Base-by-base conservation (phyloP, 1,140 invertebrate species). In the Drosophila seguyi region DNA sequence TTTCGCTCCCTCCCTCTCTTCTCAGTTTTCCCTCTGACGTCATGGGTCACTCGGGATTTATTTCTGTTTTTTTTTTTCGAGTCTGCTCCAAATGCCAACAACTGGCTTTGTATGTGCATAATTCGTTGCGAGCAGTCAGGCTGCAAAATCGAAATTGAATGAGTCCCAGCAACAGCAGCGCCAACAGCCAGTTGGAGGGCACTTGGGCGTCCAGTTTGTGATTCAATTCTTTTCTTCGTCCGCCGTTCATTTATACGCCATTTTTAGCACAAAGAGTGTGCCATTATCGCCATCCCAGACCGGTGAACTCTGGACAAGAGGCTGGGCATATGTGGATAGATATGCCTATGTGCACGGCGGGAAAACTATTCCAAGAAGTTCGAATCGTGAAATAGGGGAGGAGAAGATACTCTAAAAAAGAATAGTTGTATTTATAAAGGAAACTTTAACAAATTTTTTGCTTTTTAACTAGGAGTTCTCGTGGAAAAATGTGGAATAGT, bases 91-190 rank as follows among this genome's bases (percentile, higher is more conserved):
- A 50, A 63, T 52, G 65, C 61, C 42, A 50, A 41, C 42, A 31
- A 29, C 57, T 53, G 59, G 48, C 34, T 82, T 62, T 71, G 52
- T 72, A 29, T 72, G 68, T 72, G 66, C 68, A 72, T 73, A 73
- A 59, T 73, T 73, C 75, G 41, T 55, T 75, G 60, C 55, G 39
- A 50, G 47, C 66, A 65, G 58, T 63, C 67, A 73, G 61, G 73
- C 81, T 50, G 50, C 52, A 81, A 75, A 79, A 61, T 45, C 61
- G 60, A 83, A 79, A 83, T 83, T 74, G 80, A 69, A 79, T 61
- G 53, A 39, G 53, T 61, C 25, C 44, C 53, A 13, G 11, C 16
- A 27, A 1, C 29, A 59, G 27, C 34, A 38, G 38, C n/a, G 20
- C 6, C 29, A 20, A 7, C 50, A 11, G 27, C 25, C 44, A 72